Base-by-base conservation (phyloP, 2,888 invertebrate genomes). In the Cerastis rubricosa region DNA sequence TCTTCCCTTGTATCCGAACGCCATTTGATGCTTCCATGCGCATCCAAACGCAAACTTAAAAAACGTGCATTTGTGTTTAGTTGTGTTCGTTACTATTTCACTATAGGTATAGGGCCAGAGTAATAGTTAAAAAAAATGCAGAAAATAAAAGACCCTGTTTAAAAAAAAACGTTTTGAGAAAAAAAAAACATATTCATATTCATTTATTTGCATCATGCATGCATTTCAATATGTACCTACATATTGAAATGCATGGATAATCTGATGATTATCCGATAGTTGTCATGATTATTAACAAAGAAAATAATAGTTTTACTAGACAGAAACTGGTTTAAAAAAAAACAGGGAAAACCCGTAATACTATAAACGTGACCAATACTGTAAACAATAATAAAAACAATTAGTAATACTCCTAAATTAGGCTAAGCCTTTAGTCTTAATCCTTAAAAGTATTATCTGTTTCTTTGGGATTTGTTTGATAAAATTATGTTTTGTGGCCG, bases 341-440 rank as follows among this genome's bases (percentile, higher is more conserved):
- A 47, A 35, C 8, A 7, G 2, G 8, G 5, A 29, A 54, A 29
- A 22, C 79, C 51, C 9, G 11, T 51, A 25, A 19, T n/a, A 35
- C 17, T n/a, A 8, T n/a, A 65, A 0, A 45, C 11, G 3, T 43
- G 5, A 35, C 3, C 19, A 19, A 47, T n/a, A 29, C 19, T 19
- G 4, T 47, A 40, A 66, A 57, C 25, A 51, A 76, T 51, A 40
- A 45, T 17, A 47, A 35, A 67, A 54, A 17, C 2, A 64, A 51
- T 49, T 22, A n/a, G 4, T 80, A 57, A 80, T 76, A 51, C 11
- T 29, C 0, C 5, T 11, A 47, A 82, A 80, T 40, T 14, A 35
- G 59, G 40, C 9, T 81, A 59, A 76, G 64, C 64, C n/a, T 47
- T 51, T 51, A 51, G 43, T 66, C 80, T 63, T 67, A 63, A 81